These are phyloP conservation scores for Melinaea menophilus DNA, from an alignment of 2,888 invertebrate species.

Conservation along the genomic window DNA sequence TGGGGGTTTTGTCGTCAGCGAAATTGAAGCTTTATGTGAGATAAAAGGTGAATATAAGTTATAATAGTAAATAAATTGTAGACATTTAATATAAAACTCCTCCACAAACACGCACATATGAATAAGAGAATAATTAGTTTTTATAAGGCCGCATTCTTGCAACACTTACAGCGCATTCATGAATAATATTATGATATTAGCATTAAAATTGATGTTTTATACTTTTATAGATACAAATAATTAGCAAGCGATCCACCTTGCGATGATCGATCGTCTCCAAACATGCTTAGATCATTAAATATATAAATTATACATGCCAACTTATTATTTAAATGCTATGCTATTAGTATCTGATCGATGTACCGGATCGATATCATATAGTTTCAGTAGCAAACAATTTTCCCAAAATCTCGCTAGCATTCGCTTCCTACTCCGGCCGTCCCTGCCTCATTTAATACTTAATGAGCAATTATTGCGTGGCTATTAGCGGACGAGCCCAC, in stretches of 20 bases:
- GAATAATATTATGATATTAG: no score
- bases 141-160: no score
- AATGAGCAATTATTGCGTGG: slow-evolving; percentile 64
- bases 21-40: no score
- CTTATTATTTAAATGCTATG: slow-evolving; percentile 15
- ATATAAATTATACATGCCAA: slow-evolving; percentile 13
- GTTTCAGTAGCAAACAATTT: slow-evolving; percentile 21
- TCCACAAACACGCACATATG: no score
- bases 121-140: no score
- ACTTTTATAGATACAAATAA: neutral
- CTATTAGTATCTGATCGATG: slow-evolving; percentile 20
- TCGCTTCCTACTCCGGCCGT: slow-evolving; percentile 32
- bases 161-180: no score
- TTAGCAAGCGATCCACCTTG: slow-evolving; percentile 11
- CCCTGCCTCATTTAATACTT: slow-evolving; percentile 56
- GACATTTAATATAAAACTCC: no score
- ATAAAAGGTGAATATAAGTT: no score
- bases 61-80: no score
- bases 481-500: slow-evolving; percentile 56
- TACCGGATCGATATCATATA: slow-evolving; percentile 13
- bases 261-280: slow-evolving; percentile 13
- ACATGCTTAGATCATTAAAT: slow-evolving; percentile 5
- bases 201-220: neutral
- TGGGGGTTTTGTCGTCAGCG: no score
- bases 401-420: slow-evolving; percentile 24